Conservation (phyloP, 2,113 vertebrate genomes). For the Labrus mixtus region DNA sequence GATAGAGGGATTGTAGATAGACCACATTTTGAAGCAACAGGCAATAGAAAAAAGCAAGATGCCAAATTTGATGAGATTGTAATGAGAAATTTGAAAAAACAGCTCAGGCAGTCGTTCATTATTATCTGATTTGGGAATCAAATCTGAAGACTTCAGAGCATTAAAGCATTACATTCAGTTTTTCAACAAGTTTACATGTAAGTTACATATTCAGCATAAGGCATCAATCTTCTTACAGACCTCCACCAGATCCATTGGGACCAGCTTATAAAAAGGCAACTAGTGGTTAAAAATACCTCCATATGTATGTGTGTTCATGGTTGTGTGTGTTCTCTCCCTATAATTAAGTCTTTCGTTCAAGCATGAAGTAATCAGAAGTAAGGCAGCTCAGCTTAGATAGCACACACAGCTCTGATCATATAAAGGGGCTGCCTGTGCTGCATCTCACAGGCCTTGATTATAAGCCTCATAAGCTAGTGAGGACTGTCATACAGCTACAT, state of each 20-base stretch:
- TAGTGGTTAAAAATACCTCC: neutral
- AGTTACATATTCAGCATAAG: conserved; percentile 22
- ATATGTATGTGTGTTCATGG: conserved; percentile 24
- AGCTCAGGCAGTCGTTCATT: no score
- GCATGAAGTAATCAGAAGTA: conserved; percentile 59
- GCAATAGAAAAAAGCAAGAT: no score
- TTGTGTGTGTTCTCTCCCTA: conserved; percentile 24
- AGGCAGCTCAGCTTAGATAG: conserved; percentile 47
- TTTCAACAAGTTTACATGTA: no score
- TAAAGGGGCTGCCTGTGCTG: conserved; percentile 25
- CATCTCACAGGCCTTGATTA: conserved; percentile 45
- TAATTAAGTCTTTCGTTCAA: conserved; percentile 58
- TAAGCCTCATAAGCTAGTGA: conserved; percentile 8
- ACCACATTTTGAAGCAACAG: no score
- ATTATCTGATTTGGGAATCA: no score
- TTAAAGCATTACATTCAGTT: no score
- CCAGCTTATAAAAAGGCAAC: neutral
- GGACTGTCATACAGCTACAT: conserved; percentile 21
- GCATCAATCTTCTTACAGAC: conserved; percentile 35
- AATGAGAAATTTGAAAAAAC: no score
- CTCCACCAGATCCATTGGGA: conserved; percentile 14
- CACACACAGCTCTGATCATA: conserved; percentile 42
- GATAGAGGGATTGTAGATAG: no score
- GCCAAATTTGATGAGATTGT: no score
- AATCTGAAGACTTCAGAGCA: no score